These are phyloP conservation scores for Trissolcus brochymenae DNA, from an alignment of 2,888 invertebrate genomes.

Conservation along the genomic window DNA sequence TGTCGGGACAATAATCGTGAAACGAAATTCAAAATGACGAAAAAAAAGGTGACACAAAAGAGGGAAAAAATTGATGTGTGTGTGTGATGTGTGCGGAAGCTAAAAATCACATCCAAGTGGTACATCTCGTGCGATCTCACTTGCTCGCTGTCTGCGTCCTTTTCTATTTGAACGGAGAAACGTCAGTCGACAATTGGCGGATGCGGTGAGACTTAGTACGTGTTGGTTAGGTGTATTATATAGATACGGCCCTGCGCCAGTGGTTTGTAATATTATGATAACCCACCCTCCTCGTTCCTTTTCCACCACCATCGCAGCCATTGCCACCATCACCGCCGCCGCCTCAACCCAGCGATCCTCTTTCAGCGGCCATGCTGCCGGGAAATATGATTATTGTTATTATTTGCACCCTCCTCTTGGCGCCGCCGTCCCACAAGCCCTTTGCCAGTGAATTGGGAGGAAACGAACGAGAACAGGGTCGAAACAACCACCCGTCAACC, in stretches of 20 bases:
- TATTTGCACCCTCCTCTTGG: constrained; percentile 74
- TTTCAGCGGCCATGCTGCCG: constrained; percentile 76
- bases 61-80: constrained; percentile 19
- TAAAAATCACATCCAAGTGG: constrained; percentile 47
- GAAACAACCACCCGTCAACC: constrained; percentile 68
- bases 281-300: constrained; percentile 67
- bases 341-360: constrained; percentile 71
- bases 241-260: constrained; percentile 72
- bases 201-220: constrained; percentile 71
- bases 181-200: constrained; percentile 68
- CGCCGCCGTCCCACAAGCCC: constrained; percentile 70
- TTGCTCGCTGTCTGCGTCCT: background rate
- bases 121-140: constrained; percentile 25
- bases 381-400: constrained; percentile 77
- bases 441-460: constrained; percentile 72
- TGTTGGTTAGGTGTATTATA: constrained; percentile 66
- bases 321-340: constrained; percentile 64
- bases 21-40: constrained; percentile 39
- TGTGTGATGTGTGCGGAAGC: constrained; percentile 39
- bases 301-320: constrained; percentile 60
- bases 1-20: constrained; percentile 15
- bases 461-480: constrained; percentile 69
- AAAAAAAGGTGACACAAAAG: background rate
- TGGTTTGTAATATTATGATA: constrained; percentile 77
- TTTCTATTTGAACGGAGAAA: constrained; percentile 37